Evolutionary conservation across 2,888 invertebrate genomes (phyloP), one percentile per base, ranked within the genome.

Genomic region (Hypomecis punctinalis): DNA sequence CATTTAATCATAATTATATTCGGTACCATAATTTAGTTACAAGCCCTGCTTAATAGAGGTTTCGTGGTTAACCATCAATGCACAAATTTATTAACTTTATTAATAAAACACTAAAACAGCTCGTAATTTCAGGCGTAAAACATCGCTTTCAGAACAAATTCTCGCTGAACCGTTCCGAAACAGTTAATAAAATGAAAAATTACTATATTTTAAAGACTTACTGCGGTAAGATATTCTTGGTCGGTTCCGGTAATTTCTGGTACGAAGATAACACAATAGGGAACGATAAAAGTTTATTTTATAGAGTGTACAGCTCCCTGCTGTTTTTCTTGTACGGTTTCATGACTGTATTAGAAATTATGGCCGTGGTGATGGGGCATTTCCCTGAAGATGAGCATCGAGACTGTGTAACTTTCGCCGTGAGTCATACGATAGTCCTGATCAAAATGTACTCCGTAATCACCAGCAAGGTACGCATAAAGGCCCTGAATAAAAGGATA

Each of bases 241-340:
- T 84, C 10, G 91, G 92, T n/a, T 76, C 83, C 33, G 91, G 91
- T 5, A 86, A 91, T 73, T 89, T 88, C 71, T 92, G 92, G 92
- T 88, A 81, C 58, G 81, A 89, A 72, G 76, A 84, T 46, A 77
- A 75, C 1, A 76, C 71, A 63, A 78, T 86, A 69, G 82, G 85
- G 23, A 71, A 90, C 58, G 90, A 90, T 67, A 77, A 71, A 59
- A 82, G 70, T 59, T 55, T 85, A 52, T 68, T 74, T 51, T 92
- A 91, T 72, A 84, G 76, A 73, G 52, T 79, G 39, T 84, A 78
- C 62, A 81, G 71, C 54, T 64, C 66, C 51, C 46, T 79, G 43
- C 68, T 89, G 66, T 83, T 87, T 68, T 75, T 79, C 48, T 66
- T 80, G 33, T 92, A 87, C 71, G 77, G 77, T 56, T 76, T 79